phyloP scores from a whole-genome alignment of 2,888 invertebrate species.

The Mimumesa dahlbomi region DNA sequence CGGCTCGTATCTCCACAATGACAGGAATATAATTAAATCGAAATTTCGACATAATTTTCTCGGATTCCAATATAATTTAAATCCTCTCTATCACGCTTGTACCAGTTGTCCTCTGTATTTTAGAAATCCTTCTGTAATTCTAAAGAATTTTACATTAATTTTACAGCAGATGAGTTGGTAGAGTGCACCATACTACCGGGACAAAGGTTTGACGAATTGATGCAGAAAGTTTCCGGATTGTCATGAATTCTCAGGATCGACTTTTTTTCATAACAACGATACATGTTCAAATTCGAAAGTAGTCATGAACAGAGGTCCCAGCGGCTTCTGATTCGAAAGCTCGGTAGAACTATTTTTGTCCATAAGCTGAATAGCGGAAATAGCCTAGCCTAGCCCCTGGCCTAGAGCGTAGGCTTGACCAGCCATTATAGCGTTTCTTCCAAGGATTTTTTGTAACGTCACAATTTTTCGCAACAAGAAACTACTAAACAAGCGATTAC shows the following conservation, averaged over 20 bases:
- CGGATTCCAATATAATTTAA: background rate
- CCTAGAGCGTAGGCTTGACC: slow-evolving; percentile 77
- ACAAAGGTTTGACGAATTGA: no score
- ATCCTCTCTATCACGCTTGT: no score
- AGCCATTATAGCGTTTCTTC: slow-evolving; percentile 67
- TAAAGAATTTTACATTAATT: no score
- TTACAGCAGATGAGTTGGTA: no score
- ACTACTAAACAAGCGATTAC: slow-evolving; percentile 4
- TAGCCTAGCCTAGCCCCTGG: slow-evolving; percentile 79
- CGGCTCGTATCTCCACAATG: slow-evolving; percentile 14
- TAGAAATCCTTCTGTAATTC: no score
- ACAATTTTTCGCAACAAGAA: slow-evolving; percentile 34
- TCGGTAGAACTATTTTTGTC: slow-evolving; percentile 74
- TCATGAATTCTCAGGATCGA: no score
- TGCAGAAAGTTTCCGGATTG: no score
- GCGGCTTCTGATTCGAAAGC: slow-evolving; percentile 54
- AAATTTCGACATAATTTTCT: background rate
- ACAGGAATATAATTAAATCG: slow-evolving; percentile 13
- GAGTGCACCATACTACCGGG: no score
- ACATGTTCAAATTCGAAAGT: slow-evolving; percentile 12
- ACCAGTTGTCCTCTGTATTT: no score
- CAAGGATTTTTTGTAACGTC: slow-evolving; percentile 59
- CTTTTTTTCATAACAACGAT: no score
- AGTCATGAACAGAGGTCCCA: slow-evolving; percentile 37
- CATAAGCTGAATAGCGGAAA: slow-evolving; percentile 75